Base-by-base conservation (phyloP, 2,113 vertebrate species). In the Centropristis striata region DNA sequence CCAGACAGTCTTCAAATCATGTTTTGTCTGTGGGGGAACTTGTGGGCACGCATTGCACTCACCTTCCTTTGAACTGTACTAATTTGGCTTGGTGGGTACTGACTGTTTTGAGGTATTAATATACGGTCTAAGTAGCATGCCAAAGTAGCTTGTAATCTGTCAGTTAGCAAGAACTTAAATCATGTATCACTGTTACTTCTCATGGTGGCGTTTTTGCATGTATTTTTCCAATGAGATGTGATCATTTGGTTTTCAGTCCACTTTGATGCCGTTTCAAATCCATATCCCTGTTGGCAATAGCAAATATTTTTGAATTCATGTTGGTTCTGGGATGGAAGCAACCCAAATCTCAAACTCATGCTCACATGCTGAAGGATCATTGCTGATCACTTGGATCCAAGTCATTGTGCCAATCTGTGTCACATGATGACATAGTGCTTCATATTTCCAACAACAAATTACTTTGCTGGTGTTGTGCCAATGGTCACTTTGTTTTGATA, bases 111-210 rank as follows among this genome's bases (percentile, higher is more conserved):
- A 50, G 57, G 55, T 79, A 67, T 60, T 66, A 32, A 32, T 44
- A 28, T 36, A 7, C 27, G 12, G 2, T n/a, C 46, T 28, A 23
- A 67, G 49, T 27, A 46, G 39, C 20, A 46, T 50, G 32, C 23
- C 39, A 44, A 49, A 72, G 42, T 37, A 47, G 15, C n/a, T 47
- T 27, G 44, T 25, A 63, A 14, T 84, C 39, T 66, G 59, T 57
- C 32, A 23, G 41, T 80, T 69, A 42, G 28, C 36, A 59, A 59
- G 41, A 60, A 81, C 75, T 39, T 84, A 46, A 71, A 72, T 83
- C 64, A 85, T 86, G 71, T 37, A 84, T 78, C 46, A 75, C 20
- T 44, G 50, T 58, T 66, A 49, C 57, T 46, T 78, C 39, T 69
- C 55, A 66, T 70, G 9, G 20, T 80, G 57, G 37, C 76, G n/a